Conservation (phyloP, 2,113 vertebrate species). For the Xiphorhynchus elegans region DNA sequence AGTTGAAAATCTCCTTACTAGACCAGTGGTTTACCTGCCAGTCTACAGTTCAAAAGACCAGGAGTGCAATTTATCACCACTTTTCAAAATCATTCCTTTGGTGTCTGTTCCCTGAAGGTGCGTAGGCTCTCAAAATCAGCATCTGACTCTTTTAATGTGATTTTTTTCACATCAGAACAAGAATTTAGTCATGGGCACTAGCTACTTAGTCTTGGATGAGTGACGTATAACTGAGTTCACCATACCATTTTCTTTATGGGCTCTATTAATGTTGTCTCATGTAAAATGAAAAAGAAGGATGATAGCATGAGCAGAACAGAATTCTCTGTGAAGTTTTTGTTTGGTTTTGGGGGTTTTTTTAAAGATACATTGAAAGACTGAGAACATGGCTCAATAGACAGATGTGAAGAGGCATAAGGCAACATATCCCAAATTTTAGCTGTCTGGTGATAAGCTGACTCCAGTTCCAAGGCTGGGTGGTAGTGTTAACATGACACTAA, state of each 20-base stretch:
- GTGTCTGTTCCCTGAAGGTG: not conserved
- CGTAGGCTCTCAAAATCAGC: not conserved
- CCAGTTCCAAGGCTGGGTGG: not conserved
- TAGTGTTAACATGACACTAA: not conserved
- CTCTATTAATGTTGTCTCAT: slow-evolving; percentile 19
- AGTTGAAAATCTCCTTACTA: not conserved
- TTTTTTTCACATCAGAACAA: slow-evolving; percentile 11
- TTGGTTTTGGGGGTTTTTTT: not conserved
- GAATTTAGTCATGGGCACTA: slow-evolving; percentile 12
- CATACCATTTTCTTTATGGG: not conserved
- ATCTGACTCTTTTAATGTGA: not conserved
- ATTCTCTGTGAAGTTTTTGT: not conserved
- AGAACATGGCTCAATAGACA: not conserved
- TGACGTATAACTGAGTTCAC: not conserved
- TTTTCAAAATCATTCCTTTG: slow-evolving; percentile 22
- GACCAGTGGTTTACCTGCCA: not conserved
- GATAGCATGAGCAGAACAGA: not conserved
- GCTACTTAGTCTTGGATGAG: slow-evolving; percentile 7
- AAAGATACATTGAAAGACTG: not conserved
- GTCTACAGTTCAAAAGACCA: not conserved
- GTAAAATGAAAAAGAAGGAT: not conserved
- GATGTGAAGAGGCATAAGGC: not conserved
- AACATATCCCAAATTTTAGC: not conserved
- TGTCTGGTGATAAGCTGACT: not conserved
- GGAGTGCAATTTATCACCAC: not conserved